These are phyloP conservation scores for Pilophorus perplexus DNA, from an alignment of 2,888 invertebrate species.

Conservation along the genomic window DNA sequence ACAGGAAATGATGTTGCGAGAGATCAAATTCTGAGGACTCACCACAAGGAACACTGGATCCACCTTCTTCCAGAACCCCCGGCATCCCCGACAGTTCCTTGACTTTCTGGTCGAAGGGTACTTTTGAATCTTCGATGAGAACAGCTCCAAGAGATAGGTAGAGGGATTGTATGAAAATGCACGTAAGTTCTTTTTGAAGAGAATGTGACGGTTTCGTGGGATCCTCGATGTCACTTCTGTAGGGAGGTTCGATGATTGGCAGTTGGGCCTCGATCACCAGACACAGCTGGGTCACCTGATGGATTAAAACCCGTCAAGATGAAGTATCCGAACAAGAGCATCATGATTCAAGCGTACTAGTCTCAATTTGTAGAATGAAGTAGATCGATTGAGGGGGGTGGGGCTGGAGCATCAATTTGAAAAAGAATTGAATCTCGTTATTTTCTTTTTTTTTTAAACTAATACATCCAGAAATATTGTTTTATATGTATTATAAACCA, in stretches of 20 bases:
- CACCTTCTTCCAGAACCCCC: conserved; percentile 49
- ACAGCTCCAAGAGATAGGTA: conserved; percentile 84
- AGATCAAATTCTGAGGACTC: too few species aligned
- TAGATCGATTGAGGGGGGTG: too few species aligned
- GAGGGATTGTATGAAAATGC: conserved; percentile 69
- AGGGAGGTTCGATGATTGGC: conserved; percentile 26
- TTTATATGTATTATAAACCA: too few species aligned
- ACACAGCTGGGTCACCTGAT: conserved; percentile 78
- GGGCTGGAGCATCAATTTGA: too few species aligned
- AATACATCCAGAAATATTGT: too few species aligned
- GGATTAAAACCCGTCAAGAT: too few species aligned
- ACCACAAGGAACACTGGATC: conserved; percentile 11
- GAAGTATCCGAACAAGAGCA: too few species aligned
- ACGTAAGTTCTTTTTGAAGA: conserved; percentile 59
- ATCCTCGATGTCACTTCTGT: conserved; percentile 30
- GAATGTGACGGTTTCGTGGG: conserved; percentile 5
- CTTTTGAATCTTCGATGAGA: conserved; percentile 63
- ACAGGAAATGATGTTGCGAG: too few species aligned
- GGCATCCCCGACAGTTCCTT: conserved; percentile 74
- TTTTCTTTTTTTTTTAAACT: too few species aligned
- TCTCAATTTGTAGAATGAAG: background rate
- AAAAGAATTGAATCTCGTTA: too few species aligned
- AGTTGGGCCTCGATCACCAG: conserved; percentile 71
- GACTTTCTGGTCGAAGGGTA: conserved; percentile 72
- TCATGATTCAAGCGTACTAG: background rate